phyloP scores from a whole-genome alignment of 2,113 vertebrate genomes.

The Chroicocephalus ridibundus region DNA sequence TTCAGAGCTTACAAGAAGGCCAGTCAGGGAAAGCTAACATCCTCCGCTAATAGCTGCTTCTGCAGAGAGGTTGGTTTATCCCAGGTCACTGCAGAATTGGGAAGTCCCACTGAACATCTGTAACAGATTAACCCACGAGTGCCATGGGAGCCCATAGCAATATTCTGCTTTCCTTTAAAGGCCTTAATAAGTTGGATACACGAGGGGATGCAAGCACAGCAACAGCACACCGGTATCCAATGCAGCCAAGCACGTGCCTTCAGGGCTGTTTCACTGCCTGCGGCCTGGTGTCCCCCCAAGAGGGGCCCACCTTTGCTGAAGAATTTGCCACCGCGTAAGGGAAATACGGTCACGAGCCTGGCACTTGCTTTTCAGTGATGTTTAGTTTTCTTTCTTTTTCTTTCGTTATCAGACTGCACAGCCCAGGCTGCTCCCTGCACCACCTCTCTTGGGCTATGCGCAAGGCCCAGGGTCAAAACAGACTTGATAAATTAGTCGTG shows the following conservation, averaged over 20 bases:
- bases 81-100: not conserved
- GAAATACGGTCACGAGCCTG: rapidly evolving
- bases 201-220: no score
- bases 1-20: not conserved
- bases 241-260: not conserved
- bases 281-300: not conserved
- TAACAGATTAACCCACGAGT: not conserved
- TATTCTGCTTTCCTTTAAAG: not conserved
- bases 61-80: not conserved
- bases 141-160: not conserved
- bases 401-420: not conserved
- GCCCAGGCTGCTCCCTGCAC: not conserved
- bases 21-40: not conserved
- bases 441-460: not conserved
- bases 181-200: not conserved
- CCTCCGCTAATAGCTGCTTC: not conserved
- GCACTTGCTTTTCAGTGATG: not conserved
- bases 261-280: not conserved
- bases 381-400: not conserved
- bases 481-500: not conserved
- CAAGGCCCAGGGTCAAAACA: not conserved
- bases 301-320: not conserved
- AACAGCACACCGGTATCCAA: not conserved
- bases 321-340: not conserved
- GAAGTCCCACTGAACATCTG: not conserved